A percentile compares a stretch with the other conserved stretches of the same genome.
phyloP scores from a whole-genome alignment of 1,140 invertebrate genomes.

The Nephotettix cincticeps region DNA sequence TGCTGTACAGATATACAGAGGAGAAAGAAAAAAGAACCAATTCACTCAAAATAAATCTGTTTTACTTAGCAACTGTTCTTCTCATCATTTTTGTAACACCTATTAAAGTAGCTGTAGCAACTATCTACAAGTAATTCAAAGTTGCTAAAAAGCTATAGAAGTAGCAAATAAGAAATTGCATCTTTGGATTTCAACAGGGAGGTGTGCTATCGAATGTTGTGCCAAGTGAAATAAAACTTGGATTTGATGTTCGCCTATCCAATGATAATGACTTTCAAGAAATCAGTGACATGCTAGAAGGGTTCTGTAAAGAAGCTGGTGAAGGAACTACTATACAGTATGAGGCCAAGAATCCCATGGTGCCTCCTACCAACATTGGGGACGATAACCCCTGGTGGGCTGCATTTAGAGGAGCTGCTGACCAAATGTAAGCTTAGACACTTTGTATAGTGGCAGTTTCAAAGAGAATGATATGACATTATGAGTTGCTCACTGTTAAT shows the following conservation, averaged over 20 bases:
- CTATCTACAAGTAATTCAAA: no score
- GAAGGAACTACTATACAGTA: constrained; percentile 71
- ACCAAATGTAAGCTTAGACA: constrained; percentile 52
- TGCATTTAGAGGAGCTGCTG: constrained; percentile 65
- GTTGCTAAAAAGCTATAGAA: no score
- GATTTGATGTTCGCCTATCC: constrained; percentile 81
- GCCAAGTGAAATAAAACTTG: constrained; percentile 71
- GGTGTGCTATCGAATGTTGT: constrained; percentile 95
- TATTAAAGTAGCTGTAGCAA: constrained; percentile 6
- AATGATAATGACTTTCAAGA: constrained; percentile 64
- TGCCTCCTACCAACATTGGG: constrained; percentile 66
- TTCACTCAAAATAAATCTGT: no score
- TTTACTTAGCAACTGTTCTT: no score
- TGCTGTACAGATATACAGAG: no score
- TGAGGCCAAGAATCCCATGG: constrained; percentile 63
- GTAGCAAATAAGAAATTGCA: no score
- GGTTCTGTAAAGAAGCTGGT: constrained; percentile 83
- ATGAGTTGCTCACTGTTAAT: no score
- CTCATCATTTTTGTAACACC: constrained; percentile 46
- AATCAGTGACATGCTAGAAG: constrained; percentile 70
- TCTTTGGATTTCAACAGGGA: constrained; percentile 57
- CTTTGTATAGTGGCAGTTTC: no score
- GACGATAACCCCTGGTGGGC: constrained; percentile 76
- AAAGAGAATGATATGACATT: no score
- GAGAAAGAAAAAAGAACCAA: no score